These are phyloP conservation scores for Fundulus diaphanus DNA, from an alignment of 2,797 vertebrate species.

Conservation along the genomic window DNA sequence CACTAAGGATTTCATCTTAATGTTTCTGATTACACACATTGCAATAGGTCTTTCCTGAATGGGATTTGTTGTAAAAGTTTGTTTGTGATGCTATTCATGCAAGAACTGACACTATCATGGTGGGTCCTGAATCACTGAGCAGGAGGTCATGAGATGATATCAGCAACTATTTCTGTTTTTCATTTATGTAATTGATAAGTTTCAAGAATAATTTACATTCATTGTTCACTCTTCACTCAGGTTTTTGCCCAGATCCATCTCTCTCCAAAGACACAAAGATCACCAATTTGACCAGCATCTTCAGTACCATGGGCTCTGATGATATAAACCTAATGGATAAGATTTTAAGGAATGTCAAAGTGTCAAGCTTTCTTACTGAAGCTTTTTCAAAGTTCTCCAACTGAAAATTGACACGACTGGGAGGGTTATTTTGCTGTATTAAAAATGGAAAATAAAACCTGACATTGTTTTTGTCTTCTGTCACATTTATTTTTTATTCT, in stretches of 20 bases:
- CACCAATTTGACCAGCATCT: background rate
- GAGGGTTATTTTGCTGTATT: background rate
- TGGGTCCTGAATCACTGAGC: background rate
- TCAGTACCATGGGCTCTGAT: background rate
- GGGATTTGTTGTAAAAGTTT: background rate
- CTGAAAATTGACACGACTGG: background rate
- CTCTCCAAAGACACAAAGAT: background rate
- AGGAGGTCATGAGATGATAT: background rate
- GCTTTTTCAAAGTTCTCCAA: fast-evolving
- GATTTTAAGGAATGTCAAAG: background rate
- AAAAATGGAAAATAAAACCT: background rate
- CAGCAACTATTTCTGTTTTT: background rate
- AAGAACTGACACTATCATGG: background rate
- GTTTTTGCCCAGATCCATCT: constrained; percentile 34
- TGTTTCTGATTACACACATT: no score
- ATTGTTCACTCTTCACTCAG: constrained; percentile 25
- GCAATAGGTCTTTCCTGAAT: no score
- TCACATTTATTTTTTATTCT: background rate
- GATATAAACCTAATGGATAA: background rate
- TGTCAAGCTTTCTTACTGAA: background rate
- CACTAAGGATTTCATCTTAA: no score
- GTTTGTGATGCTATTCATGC: background rate
- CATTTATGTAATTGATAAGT: background rate
- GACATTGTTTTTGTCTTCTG: background rate
- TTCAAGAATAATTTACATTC: background rate